A percentile compares a stretch with the other conserved stretches of the same genome.
Conservation (phyloP, 2,797 vertebrate species). For the Nannoperca obscura region DNA sequence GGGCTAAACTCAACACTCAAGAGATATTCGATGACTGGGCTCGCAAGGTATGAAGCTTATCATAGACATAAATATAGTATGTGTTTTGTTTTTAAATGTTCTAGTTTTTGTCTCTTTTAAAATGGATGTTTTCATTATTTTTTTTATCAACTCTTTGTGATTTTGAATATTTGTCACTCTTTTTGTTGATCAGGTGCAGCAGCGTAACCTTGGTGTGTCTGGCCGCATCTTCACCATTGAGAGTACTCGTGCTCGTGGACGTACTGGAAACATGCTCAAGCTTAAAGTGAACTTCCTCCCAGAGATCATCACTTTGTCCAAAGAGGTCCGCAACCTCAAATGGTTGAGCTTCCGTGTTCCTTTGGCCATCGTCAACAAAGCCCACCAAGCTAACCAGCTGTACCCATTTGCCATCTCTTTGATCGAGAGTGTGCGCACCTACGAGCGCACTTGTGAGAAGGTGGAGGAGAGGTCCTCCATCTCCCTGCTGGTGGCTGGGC, state of each 20-base stretch:
- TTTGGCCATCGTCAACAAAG: slow-evolving; percentile 98
- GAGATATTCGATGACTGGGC: slow-evolving; percentile 99
- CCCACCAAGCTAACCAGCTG: slow-evolving; percentile 98
- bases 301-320: slow-evolving; percentile 98
- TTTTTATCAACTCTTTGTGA: not conserved
- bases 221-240: slow-evolving; percentile 99
- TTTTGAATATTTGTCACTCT: not conserved
- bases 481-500: slow-evolving; percentile 93
- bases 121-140: not conserved
- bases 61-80: not conserved
- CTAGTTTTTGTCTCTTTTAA: not conserved
- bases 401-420: slow-evolving; percentile 99
- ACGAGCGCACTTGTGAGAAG: slow-evolving; percentile 97
- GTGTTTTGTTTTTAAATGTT: not conserved
- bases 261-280: slow-evolving; percentile 94
- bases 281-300: slow-evolving; percentile 99
- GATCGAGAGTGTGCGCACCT: slow-evolving; percentile 98
- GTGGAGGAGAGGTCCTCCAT: slow-evolving; percentile 96
- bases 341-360: slow-evolving; percentile 99
- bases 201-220: slow-evolving; percentile 97
- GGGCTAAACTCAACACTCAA: slow-evolving; percentile 98
- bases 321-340: slow-evolving; percentile 98
- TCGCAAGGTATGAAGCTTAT: slow-evolving; percentile 87
- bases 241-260: slow-evolving; percentile 93
- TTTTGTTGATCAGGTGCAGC: slow-evolving; percentile 84